phyloP scores from a whole-genome alignment of 23 tunicate species.

The Styela plicata region DNA sequence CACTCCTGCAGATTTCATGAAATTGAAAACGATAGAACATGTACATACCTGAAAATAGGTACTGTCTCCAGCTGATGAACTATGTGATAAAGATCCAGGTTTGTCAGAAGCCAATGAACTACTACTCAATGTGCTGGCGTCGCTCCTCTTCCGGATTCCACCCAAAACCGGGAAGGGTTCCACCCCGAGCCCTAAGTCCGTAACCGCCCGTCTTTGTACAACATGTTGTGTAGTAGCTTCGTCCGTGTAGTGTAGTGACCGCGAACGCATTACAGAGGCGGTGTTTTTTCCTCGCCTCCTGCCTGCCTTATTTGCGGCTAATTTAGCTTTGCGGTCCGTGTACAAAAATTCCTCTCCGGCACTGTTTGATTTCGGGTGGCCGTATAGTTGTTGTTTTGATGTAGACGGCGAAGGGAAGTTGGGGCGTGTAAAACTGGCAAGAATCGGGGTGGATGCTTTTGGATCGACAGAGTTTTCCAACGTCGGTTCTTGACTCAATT shows the following conservation, averaged over 20 bases:
- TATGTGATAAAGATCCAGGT: background rate
- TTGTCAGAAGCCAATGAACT: constrained; percentile 1
- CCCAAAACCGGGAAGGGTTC: background rate
- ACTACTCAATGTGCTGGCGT: background rate
- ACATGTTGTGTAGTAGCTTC: background rate
- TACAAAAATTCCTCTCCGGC: constrained; percentile 69
- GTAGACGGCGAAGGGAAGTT: constrained; percentile 1
- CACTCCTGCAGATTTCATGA: too few relatives aligned
- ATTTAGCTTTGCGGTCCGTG: constrained; percentile 31
- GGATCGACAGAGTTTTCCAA: background rate
- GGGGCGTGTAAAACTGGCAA: background rate
- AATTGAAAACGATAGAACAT: too few relatives aligned
- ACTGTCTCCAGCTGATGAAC: background rate
- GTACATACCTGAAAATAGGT: constrained; percentile 8
- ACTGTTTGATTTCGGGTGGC: constrained; percentile 77
- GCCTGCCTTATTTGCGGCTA: constrained; percentile 10
- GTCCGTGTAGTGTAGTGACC: constrained; percentile 18
- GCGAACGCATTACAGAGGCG: constrained; percentile 9
- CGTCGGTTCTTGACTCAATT: background rate
- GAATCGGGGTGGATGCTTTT: background rate
- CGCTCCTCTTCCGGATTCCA: constrained; percentile 1
- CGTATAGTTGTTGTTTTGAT: constrained; percentile 3
- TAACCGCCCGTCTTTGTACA: constrained; percentile 3
- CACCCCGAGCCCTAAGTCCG: background rate
- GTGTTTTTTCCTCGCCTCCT: constrained; percentile 24